These are phyloP conservation scores for Clarias fuscus DNA, from an alignment of 2,797 vertebrate species.

Conservation along the genomic window DNA sequence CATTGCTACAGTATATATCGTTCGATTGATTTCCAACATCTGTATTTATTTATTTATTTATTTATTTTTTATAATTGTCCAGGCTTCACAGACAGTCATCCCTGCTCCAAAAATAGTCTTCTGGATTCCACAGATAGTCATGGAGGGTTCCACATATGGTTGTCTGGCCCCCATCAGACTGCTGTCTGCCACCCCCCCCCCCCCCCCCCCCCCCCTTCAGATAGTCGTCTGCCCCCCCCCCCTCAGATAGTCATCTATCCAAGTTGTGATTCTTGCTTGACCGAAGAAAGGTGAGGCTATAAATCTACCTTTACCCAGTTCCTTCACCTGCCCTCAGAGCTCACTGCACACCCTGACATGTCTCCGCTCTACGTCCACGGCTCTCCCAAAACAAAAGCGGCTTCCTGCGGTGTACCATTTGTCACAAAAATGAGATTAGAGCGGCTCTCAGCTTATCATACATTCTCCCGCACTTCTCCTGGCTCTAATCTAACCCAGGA, in stretches of 20 bases:
- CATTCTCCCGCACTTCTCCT: constrained; percentile 4
- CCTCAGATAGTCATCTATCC: too few species aligned
- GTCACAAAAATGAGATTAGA: constrained; percentile 51
- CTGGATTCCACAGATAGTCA: too few species aligned
- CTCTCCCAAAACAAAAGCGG: not conserved
- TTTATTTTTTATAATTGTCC: not conserved
- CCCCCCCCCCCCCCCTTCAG: too few species aligned
- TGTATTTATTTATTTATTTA: not conserved
- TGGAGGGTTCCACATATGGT: too few species aligned
- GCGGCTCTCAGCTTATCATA: constrained; percentile 24
- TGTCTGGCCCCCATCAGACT: too few species aligned
- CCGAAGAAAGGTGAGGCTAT: not conserved
- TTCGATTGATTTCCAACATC: not conserved
- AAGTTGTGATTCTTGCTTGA: not conserved
- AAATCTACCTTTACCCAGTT: not conserved
- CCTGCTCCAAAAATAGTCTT: not conserved
- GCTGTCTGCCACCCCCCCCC: too few species aligned
- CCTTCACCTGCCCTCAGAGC: not conserved
- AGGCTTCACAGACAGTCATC: not conserved
- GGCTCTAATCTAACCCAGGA: constrained; percentile 14
- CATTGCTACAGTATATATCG: too few species aligned
- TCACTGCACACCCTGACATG: not conserved
- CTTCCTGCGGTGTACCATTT: constrained; percentile 39
- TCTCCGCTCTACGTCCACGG: not conserved
- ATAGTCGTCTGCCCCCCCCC: too few species aligned